Evolutionary conservation across 2,797 vertebrate genomes (phyloP).

Genomic region (Pseudopleuronectes americanus): DNA sequence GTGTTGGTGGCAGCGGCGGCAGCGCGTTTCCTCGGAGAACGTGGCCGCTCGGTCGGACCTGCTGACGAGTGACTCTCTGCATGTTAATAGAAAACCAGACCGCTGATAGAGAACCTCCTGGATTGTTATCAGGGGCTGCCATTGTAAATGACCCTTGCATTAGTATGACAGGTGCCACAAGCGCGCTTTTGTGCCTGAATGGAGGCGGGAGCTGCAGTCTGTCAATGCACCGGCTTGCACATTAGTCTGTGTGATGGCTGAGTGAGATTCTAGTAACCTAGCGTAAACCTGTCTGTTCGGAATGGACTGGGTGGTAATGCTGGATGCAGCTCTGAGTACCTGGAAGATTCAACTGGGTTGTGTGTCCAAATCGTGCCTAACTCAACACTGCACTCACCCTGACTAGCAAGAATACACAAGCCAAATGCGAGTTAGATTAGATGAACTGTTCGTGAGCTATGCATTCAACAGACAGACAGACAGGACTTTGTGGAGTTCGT

Average conservation of each 20-base stretch:
- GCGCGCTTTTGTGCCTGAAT: slow-evolving; percentile 35
- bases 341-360: too few species aligned
- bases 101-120: slow-evolving; percentile 24
- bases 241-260: slow-evolving; percentile 33
- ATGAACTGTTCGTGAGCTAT: too few species aligned
- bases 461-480: too few species aligned
- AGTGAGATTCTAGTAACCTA: slow-evolving; percentile 19
- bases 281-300: too few species aligned
- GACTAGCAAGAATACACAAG: too few species aligned
- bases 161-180: slow-evolving; percentile 39
- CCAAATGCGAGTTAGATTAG: too few species aligned
- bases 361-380: too few species aligned
- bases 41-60: slow-evolving; percentile 42
- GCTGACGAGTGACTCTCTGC: slow-evolving; percentile 51
- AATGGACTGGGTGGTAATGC: too few species aligned
- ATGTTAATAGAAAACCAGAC: slow-evolving; percentile 55
- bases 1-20: slow-evolving; percentile 62
- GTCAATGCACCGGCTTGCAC: slow-evolving; percentile 9
- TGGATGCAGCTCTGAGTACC: too few species aligned
- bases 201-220: not conserved
- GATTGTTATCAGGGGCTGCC: slow-evolving; percentile 33
- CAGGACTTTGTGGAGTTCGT: too few species aligned
- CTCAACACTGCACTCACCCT: too few species aligned
- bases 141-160: slow-evolving; percentile 40
- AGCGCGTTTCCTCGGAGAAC: slow-evolving; percentile 51